Conservation (phyloP, 2,797 vertebrate genomes). For the Pelodytes ibericus region DNA sequence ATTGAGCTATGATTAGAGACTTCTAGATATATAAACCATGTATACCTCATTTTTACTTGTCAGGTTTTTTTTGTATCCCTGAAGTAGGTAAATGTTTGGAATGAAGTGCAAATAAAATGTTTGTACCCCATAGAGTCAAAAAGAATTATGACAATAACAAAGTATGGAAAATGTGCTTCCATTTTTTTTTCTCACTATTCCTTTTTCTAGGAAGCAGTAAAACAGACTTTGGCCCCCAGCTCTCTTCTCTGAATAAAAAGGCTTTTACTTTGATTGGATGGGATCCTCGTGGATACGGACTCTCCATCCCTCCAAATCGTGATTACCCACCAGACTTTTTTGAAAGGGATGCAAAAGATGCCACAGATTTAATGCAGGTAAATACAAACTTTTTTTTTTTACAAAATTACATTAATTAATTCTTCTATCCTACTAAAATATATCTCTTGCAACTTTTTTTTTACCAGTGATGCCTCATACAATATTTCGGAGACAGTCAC, state of each 20-base stretch:
- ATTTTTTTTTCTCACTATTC: not conserved
- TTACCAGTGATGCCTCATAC: too few relatives aligned
- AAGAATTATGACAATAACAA: not conserved
- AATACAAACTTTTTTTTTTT: too few relatives aligned
- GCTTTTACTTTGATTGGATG: slow-evolving; percentile 83
- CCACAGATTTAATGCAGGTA: slow-evolving; percentile 89
- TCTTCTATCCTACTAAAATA: not conserved
- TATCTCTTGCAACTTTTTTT: too few relatives aligned
- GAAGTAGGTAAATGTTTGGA: too few relatives aligned
- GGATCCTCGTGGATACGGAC: slow-evolving; percentile 90
- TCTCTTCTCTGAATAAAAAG: slow-evolving; percentile 79
- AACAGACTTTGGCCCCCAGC: slow-evolving; percentile 88
- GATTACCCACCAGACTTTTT: slow-evolving; percentile 88
- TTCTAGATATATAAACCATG: too few relatives aligned
- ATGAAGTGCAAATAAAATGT: too few relatives aligned
- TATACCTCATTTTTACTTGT: too few relatives aligned
- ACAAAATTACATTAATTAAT: not conserved
- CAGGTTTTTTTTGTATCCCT: too few relatives aligned
- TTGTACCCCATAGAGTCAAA: too few relatives aligned
- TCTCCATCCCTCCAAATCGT: slow-evolving; percentile 83
- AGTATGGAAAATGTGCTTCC: too few relatives aligned
- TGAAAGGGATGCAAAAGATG: slow-evolving; percentile 89
- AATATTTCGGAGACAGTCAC: too few relatives aligned
- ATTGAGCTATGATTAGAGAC: too few relatives aligned
- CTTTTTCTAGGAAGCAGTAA: slow-evolving; percentile 74